Conservation (phyloP, 1,140 invertebrate species). For the Laodelphax striatellus region DNA sequence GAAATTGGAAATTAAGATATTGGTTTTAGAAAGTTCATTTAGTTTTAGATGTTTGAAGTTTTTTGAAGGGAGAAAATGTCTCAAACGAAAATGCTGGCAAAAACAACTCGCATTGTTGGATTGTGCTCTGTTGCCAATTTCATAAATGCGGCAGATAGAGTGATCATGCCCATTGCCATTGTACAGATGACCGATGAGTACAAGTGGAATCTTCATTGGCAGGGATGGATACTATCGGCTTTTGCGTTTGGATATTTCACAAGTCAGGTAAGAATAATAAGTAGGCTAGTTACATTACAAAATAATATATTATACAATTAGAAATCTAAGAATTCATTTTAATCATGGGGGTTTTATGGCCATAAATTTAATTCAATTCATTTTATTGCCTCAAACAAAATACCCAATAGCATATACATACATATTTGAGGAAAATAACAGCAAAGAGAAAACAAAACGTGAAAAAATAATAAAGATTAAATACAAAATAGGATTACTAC, state of each 20-base stretch:
- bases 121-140: conserved; percentile 66
- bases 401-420: too few relatives aligned
- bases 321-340: too few relatives aligned
- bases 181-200: conserved; percentile 63
- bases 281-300: too few relatives aligned
- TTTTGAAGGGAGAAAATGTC: conserved; percentile 1
- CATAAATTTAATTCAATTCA: too few relatives aligned
- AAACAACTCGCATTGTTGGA: conserved; percentile 48
- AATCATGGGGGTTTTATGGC: too few relatives aligned
- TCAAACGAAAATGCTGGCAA: conserved; percentile 32
- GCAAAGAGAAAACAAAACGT: too few relatives aligned
- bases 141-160: conserved; percentile 67
- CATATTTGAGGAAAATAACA: too few relatives aligned
- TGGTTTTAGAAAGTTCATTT: background rate
- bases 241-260: conserved; percentile 72
- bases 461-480: too few relatives aligned
- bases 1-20: too few relatives aligned
- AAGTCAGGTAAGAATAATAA: conserved; percentile 46
- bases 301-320: too few relatives aligned
- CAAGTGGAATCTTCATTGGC: conserved; percentile 58
- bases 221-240: conserved; percentile 68
- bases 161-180: conserved; percentile 72
- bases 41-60: background rate
- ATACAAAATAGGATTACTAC: too few relatives aligned
- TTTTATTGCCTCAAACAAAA: too few relatives aligned